Evolutionary conservation across 2,797 vertebrate genomes (phyloP), one percentile per base, ranked within the genome.

Genomic region (Neoniphon sammara): DNA sequence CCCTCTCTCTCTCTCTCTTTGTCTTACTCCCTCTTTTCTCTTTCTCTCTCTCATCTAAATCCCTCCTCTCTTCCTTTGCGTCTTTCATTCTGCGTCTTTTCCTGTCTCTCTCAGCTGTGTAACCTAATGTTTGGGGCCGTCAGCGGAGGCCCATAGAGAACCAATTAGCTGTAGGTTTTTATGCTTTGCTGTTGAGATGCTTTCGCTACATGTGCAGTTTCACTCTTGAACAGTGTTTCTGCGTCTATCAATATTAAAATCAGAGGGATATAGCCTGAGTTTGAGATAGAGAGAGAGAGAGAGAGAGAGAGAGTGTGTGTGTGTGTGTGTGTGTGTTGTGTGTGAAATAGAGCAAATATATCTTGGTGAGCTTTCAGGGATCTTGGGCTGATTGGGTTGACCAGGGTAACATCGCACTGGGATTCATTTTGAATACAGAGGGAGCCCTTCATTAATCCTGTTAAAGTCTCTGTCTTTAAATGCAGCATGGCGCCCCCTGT

Each of bases 81-180:
- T 57, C 39, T 44, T 20, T 69, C 25, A 39, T 59, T 64, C 15
- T 59, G 58, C 20, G 21, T 72, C 61, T 81, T 58, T 46, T 52
- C 54, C 54, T 49, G 34, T 83, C 79, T 79, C 72, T 67, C 66
- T 49, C 67, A 6, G 12, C 63, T 78, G 56, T 47, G 46, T 59
- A 57, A 53, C 39, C 30, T 52, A 71, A 80, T 84, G 75, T 83
- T 83, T 58, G 44, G 66, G 57, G 73, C 73, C 71, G 74, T 88
- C 83, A 74, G 50, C 7, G 9, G 68, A 78, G 75, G 83, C 87
- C 89, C 81, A 58, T 46, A 36, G 84, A 91, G 88, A 85, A 83
- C 87, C 86, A 91, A 91, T 91, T 90, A 92, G 74, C n/a, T 70
- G 61, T 47, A 67, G 77, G 59, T 64, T 84, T 88, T 82, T 67